Evolutionary conservation across 2,797 vertebrate species (phyloP), one percentile per base, ranked within the genome.

Genomic region (Cuculus canorus): DNA sequence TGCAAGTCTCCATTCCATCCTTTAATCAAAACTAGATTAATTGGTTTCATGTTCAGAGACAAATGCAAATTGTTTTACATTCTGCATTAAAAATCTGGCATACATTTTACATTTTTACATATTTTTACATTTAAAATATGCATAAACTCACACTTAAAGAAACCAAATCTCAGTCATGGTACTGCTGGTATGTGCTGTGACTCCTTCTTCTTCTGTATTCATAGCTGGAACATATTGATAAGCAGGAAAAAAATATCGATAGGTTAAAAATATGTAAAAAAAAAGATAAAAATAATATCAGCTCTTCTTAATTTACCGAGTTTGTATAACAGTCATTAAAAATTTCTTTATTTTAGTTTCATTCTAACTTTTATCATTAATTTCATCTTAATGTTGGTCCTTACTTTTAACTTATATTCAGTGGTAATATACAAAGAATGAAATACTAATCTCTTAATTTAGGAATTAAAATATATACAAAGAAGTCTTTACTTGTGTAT

Each of bases 201-300:
- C 57, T 52, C 96, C 81, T 30, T 91, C 82, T 66, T 97, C 92
- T 63, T 88, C 63, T 6, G 95, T 37, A 3, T 68, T 73, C 76
- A 96, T 73, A 15, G 66, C 61, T 24, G 81, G 72, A 65, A 48
- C 37, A 48, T 96, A n/a, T 12, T 39, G 39, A 39, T 39, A 39
- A 39, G 39, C 39, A 39, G 39, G 13, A 39, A 39, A 39, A 39
- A 39, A 39, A 39, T 39, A 39, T 39, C 39, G 39, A 39, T 39
- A 10, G 39, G 39, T 39, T 39, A 39, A 39, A 39, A 39, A 39
- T 39, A n/a, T n/a, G n/a, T n/a, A n/a, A n/a, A n/a, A n/a, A n/a
- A n/a, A 47, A 25, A 53, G 9, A 68, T 45, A 52, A 90, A 69
- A 78, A 23, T 21, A 23, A 71, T 45, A 64, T 77, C 35, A 72